phyloP scores from a whole-genome alignment of 2,113 vertebrate genomes.

The Vulpes ferrilata region DNA sequence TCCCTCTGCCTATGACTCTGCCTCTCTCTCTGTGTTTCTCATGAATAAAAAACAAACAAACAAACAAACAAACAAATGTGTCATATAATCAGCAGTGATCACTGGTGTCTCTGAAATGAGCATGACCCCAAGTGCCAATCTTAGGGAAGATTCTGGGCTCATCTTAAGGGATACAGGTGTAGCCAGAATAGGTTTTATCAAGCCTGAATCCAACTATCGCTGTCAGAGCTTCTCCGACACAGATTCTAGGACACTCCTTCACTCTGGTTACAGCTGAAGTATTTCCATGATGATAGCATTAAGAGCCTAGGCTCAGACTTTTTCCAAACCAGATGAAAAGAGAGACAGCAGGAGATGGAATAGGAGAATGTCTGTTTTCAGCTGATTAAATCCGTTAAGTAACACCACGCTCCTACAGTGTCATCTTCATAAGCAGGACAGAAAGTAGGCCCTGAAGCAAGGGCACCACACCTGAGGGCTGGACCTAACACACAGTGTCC shows the following conservation, averaged over 20 bases:
- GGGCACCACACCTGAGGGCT: accelerated
- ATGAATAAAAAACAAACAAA: no score
- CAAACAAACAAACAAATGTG: background rate
- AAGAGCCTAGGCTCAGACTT: background rate
- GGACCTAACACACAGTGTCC: background rate
- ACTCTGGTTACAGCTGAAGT: background rate
- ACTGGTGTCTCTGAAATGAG: background rate
- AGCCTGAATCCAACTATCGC: background rate
- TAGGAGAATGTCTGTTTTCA: accelerated
- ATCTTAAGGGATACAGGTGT: background rate
- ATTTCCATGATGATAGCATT: accelerated
- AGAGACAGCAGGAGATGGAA: background rate
- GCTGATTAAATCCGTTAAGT: accelerated
- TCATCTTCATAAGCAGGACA: background rate
- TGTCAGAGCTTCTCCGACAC: background rate
- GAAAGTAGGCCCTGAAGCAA: background rate
- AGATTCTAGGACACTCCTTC: background rate
- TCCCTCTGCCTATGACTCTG: no score
- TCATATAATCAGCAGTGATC: accelerated
- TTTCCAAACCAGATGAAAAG: background rate
- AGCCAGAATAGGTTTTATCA: background rate
- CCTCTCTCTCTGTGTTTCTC: no score
- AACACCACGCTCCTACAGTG: no score
- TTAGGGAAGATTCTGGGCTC: background rate
- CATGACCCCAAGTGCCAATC: background rate